A percentile compares a stretch with the other conserved stretches of the same genome.
Conservation (phyloP, 1,140 invertebrate species). For the Drosophila parvula region DNA sequence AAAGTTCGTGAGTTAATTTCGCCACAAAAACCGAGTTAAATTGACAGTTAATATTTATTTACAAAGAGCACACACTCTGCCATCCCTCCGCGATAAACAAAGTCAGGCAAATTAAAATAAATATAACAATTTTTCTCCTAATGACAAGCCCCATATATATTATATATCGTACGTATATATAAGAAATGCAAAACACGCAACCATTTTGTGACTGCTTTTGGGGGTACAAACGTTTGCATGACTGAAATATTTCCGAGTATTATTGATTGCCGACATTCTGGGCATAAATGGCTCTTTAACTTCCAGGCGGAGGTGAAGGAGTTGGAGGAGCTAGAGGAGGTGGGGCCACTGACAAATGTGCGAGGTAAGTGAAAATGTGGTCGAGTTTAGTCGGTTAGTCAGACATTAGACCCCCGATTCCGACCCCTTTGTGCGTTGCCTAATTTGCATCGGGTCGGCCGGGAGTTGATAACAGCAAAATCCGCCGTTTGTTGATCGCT, state of each 20-base stretch:
- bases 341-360: slow-evolving; percentile 52
- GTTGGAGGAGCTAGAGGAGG: not conserved
- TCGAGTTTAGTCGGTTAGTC: slow-evolving; percentile 27
- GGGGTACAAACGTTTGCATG: slow-evolving; percentile 59
- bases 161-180: slow-evolving; percentile 23
- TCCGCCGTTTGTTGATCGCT: slow-evolving; percentile 49
- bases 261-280: slow-evolving; percentile 71
- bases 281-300: slow-evolving; percentile 65
- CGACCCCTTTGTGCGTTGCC: slow-evolving; percentile 24
- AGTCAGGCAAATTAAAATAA: slow-evolving; percentile 71
- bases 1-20: slow-evolving; percentile 3
- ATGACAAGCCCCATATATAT: slow-evolving; percentile 56
- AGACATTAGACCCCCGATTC: slow-evolving; percentile 69
- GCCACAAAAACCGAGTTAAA: slow-evolving; percentile 7
- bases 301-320: not conserved
- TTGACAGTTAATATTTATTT: slow-evolving; percentile 15
- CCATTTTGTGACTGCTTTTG: slow-evolving; percentile 55
- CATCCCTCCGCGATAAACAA: slow-evolving; percentile 27
- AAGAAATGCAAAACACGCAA: slow-evolving; percentile 75
- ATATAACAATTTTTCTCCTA: slow-evolving; percentile 73
- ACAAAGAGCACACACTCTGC: not conserved
- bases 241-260: slow-evolving; percentile 69
- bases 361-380: slow-evolving; percentile 56
- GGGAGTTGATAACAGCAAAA: slow-evolving; percentile 67
- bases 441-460: slow-evolving; percentile 65